Evolutionary conservation across 2,113 vertebrate species (phyloP).

Genomic region (Tinamus guttatus): DNA sequence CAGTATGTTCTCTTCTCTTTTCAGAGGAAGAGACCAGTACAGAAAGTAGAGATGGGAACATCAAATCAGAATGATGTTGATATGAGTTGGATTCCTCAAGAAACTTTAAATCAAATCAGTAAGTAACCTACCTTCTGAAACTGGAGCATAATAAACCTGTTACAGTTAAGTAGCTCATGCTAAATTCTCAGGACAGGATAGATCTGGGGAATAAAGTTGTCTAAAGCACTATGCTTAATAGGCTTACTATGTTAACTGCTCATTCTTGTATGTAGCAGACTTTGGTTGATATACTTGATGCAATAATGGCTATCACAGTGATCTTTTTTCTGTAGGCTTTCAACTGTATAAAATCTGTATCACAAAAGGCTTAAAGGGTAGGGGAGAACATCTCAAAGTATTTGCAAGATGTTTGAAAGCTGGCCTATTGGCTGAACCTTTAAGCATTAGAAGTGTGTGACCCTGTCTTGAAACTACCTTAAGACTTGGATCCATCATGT

Average conservation of each 20-base stretch:
- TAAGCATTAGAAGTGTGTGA: not conserved
- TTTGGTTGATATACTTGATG: not conserved
- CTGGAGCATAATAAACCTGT: not conserved
- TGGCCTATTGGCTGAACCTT: not conserved
- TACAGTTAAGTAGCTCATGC: not conserved
- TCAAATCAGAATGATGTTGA: conserved; percentile 96
- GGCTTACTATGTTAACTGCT: not conserved
- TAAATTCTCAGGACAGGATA: not conserved
- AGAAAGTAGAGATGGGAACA: conserved; percentile 97
- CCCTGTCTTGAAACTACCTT: not conserved
- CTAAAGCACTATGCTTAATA: not conserved
- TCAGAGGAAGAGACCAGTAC: conserved; percentile 91
- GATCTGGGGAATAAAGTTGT: not conserved
- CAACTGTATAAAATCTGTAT: not conserved
- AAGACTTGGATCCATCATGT: not conserved
- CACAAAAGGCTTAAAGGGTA: not conserved
- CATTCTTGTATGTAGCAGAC: not conserved
- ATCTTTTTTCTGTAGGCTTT: not conserved
- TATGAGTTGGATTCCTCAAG: conserved; percentile 98
- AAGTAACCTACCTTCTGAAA: conserved; percentile 69
- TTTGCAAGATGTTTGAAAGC: not conserved
- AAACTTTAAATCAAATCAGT: conserved; percentile 99
- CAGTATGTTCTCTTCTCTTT: not conserved
- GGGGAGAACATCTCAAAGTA: not conserved
- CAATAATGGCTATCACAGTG: not conserved